Percentiles rank a stretch among this genome's conserved stretches.
These are phyloP conservation scores for Endotricha flammealis DNA, from an alignment of 2,888 invertebrate species.

Conservation along the genomic window DNA sequence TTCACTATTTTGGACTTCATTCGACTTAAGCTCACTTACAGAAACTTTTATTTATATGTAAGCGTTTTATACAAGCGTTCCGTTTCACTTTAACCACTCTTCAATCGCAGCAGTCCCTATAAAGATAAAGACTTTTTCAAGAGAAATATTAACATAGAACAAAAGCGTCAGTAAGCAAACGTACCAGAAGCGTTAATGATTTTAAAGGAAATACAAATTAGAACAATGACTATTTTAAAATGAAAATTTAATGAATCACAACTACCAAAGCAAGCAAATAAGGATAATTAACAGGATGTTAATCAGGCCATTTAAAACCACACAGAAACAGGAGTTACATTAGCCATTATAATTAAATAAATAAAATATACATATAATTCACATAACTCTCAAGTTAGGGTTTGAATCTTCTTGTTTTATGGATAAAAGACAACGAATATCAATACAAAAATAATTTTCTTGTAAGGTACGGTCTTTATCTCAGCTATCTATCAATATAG, in stretches of 20 bases:
- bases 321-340: too few species aligned
- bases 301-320: too few species aligned
- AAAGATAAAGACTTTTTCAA: constrained; percentile 61
- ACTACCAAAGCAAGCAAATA: not conserved
- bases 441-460: too few species aligned
- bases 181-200: constrained; percentile 18
- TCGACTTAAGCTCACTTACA: constrained; percentile 41
- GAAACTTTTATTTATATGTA: constrained; percentile 19
- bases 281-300: too few species aligned
- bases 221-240: not conserved
- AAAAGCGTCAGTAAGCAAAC: constrained; percentile 24
- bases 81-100: constrained; percentile 15
- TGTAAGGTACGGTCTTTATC: too few species aligned
- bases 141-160: constrained; percentile 53
- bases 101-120: constrained; percentile 28
- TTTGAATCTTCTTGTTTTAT: too few species aligned
- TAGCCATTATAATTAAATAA: too few species aligned
- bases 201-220: constrained; percentile 8
- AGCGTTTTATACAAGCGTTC: constrained; percentile 25
- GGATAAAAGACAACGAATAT: too few species aligned
- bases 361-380: too few species aligned
- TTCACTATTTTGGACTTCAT: constrained; percentile 74
- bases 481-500: too few species aligned
- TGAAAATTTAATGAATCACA: constrained; percentile 2
- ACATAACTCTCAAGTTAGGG: too few species aligned